Percentiles rank a stretch among this genome's conserved stretches.
Evolutionary conservation across 2,888 invertebrate species (phyloP).

Genomic region (Drosophila histrio): DNA sequence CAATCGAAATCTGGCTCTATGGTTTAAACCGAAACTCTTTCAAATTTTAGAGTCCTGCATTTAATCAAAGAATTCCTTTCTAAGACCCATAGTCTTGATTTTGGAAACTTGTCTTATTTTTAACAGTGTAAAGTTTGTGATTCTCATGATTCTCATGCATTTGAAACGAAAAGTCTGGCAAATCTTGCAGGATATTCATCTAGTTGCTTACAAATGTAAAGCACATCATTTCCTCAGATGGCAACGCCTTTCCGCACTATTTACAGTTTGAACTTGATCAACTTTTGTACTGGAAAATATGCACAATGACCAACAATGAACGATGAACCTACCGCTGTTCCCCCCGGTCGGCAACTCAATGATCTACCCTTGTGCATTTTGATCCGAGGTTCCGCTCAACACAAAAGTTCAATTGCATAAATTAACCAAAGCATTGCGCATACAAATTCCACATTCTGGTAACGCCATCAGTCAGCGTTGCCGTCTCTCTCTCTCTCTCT

Average conservation of each 20-base stretch:
- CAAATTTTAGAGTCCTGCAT: too few species aligned
- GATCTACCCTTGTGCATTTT: not conserved
- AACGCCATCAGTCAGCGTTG: slow-evolving; percentile 26
- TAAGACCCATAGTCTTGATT: too few species aligned
- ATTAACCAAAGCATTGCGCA: slow-evolving; percentile 65
- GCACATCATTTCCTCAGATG: not conserved
- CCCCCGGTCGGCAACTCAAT: not conserved
- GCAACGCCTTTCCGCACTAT: not conserved
- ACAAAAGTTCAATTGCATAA: slow-evolving; percentile 77
- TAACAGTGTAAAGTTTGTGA: too few species aligned
- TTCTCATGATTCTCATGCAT: too few species aligned
- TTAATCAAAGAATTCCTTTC: too few species aligned
- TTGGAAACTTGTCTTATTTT: too few species aligned
- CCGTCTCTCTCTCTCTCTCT: slow-evolving; percentile 8
- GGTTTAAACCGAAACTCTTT: too few species aligned
- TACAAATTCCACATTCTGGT: slow-evolving; percentile 51
- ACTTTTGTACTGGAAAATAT: not conserved
- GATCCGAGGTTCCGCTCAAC: slow-evolving; percentile 28
- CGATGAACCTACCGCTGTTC: not conserved
- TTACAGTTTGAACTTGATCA: not conserved
- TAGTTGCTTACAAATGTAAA: too few species aligned
- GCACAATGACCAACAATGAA: not conserved
- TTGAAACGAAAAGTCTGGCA: too few species aligned
- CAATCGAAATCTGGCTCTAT: too few species aligned
- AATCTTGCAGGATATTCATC: not conserved